Conservation (phyloP, 1,140 invertebrate genomes). For the Pararge aegeria region DNA sequence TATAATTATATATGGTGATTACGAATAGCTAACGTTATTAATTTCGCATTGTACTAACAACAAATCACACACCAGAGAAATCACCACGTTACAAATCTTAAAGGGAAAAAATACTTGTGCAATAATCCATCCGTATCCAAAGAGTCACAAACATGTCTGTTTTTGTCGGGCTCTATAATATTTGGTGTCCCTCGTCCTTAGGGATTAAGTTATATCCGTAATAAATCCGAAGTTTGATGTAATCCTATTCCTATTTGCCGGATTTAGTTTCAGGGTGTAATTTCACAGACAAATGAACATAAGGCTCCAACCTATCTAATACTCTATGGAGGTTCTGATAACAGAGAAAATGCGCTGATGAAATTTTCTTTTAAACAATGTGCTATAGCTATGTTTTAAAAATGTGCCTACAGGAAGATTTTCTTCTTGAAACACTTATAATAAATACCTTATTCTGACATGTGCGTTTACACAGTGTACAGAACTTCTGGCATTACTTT, state of each 20-base stretch:
- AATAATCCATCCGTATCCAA: slow-evolving; percentile 5
- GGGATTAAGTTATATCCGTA: slow-evolving; percentile 53
- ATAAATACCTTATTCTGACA: too few relatives aligned
- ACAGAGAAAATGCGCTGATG: not conserved
- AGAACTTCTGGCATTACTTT: too few relatives aligned
- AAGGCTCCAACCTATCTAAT: slow-evolving; percentile 26
- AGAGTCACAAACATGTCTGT: slow-evolving; percentile 20
- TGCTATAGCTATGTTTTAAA: too few relatives aligned
- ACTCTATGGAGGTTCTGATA: not conserved
- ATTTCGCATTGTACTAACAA: too few relatives aligned
- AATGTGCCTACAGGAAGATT: too few relatives aligned
- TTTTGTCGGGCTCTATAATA: slow-evolving; percentile 9
- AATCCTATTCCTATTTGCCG: slow-evolving; percentile 43
- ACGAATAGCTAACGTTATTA: too few relatives aligned
- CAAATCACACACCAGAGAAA: too few relatives aligned
- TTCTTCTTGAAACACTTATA: too few relatives aligned
- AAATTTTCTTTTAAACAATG: not conserved
- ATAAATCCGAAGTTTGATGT: slow-evolving; percentile 64
- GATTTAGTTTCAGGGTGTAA: slow-evolving; percentile 34
- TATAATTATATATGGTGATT: too few relatives aligned
- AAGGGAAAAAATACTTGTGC: not conserved
- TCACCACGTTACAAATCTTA: not conserved
- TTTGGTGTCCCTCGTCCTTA: slow-evolving; percentile 23
- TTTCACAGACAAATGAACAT: slow-evolving; percentile 50
- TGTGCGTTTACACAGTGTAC: too few relatives aligned